Conservation (phyloP, 2,113 vertebrate genomes). For the Prolemur simus region DNA sequence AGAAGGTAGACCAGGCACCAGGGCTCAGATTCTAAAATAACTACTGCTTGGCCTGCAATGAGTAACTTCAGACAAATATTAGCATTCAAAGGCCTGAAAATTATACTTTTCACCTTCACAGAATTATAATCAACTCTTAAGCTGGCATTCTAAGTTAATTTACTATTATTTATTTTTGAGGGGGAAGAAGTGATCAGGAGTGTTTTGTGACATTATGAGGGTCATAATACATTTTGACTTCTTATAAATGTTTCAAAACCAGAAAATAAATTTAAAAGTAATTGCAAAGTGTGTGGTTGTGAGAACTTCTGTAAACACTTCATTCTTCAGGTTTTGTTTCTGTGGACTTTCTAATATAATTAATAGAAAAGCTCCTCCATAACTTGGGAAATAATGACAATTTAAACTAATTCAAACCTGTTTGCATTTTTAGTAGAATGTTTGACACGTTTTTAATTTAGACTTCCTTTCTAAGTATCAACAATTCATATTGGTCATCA, state of each 20-base stretch:
- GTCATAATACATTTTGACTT: background rate
- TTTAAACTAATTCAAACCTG: background rate
- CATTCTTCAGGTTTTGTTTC: background rate
- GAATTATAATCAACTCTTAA: background rate
- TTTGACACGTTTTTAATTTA: background rate
- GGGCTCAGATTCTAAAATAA: background rate
- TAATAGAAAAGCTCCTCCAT: background rate
- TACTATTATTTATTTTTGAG: background rate
- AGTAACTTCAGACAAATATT: background rate
- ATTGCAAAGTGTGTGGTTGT: background rate
- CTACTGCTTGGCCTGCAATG: no score
- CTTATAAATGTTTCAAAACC: background rate
- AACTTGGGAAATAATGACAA: background rate
- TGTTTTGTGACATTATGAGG: background rate
- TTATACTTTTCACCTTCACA: background rate
- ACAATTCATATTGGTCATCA: background rate
- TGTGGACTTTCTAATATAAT: background rate
- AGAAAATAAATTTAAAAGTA: slow-evolving; percentile 30
- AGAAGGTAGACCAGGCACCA: background rate
- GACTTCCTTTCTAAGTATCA: background rate
- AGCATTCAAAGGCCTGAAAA: background rate
- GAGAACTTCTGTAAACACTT: background rate
- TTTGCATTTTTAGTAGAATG: background rate
- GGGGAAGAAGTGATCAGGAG: background rate
- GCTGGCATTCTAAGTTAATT: background rate